Percentiles rank a stretch among this genome's conserved stretches.
Evolutionary conservation across 2,113 vertebrate genomes (phyloP).

Genomic region (Microcebus tavaratra): DNA sequence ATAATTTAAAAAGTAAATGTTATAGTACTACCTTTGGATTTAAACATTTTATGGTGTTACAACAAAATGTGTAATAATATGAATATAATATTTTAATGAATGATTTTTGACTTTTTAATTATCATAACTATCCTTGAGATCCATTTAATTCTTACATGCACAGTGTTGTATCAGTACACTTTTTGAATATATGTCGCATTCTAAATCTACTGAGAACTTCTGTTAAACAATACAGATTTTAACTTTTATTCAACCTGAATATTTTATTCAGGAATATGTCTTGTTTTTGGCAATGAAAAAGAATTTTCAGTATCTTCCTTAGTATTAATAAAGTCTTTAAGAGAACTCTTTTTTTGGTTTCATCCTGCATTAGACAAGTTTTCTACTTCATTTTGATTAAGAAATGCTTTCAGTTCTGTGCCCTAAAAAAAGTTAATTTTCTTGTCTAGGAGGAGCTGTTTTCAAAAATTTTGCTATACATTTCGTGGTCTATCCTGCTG

Average conservation of each 20-base stretch:
- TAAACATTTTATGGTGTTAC: constrained; percentile 1
- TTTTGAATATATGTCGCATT: not conserved
- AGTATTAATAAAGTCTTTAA: not conserved
- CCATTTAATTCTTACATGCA: not conserved
- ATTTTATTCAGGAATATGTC: not conserved
- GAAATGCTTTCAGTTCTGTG: not conserved
- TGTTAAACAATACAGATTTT: not conserved
- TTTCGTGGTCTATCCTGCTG: not conserved
- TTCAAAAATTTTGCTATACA: not conserved
- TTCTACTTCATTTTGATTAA: not conserved
- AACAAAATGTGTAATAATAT: not conserved
- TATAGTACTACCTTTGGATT: not conserved
- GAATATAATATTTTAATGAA: constrained; percentile 22
- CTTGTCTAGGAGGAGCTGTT: not conserved
- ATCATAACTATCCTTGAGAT: not conserved
- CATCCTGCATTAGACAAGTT: not conserved
- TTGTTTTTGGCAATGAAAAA: not conserved
- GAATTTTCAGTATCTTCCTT: not conserved
- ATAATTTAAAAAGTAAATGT: not conserved
- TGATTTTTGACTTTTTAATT: not conserved
- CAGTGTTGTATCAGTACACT: not conserved
- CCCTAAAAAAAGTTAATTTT: not conserved
- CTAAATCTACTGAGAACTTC: not conserved
- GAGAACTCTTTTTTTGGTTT: not conserved
- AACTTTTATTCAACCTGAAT: not conserved